phyloP scores from a whole-genome alignment of 2,888 invertebrate genomes.

The Chydorus sphaericus region DNA sequence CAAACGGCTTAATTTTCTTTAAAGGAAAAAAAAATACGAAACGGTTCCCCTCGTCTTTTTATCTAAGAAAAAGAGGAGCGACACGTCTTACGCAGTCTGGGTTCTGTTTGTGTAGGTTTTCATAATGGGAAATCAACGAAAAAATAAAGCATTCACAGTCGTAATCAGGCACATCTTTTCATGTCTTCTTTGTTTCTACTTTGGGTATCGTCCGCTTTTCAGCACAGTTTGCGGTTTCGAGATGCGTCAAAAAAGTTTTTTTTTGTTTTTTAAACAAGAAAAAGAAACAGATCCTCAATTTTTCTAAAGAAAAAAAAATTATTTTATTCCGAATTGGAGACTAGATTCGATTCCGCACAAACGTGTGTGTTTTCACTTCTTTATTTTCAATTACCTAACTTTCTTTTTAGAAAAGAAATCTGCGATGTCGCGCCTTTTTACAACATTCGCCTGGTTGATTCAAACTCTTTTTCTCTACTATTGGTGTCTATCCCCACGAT shows the following conservation, averaged over 20 bases:
- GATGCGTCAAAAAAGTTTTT: background rate
- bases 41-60: background rate
- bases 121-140: too few relatives aligned
- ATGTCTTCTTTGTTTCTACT: slow-evolving; percentile 3
- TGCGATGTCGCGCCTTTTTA: too few relatives aligned
- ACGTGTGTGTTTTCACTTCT: background rate
- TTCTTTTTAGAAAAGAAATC: too few relatives aligned
- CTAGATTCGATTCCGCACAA: slow-evolving; percentile 8
- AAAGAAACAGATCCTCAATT: background rate
- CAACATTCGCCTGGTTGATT: too few relatives aligned
- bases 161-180: slow-evolving; percentile 8
- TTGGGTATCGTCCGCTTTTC: background rate
- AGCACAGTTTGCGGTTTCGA: slow-evolving; percentile 5
- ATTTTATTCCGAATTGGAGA: slow-evolving; percentile 1
- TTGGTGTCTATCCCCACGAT: too few relatives aligned
- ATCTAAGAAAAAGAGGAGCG: background rate
- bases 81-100: background rate
- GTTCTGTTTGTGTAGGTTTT: background rate
- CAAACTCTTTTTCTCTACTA: too few relatives aligned
- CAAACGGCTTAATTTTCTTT: too few relatives aligned
- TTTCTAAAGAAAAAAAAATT: background rate
- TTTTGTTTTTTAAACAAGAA: background rate
- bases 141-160: slow-evolving; percentile 6
- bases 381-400: too few relatives aligned
- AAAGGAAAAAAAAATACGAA: too few relatives aligned